phyloP scores from a whole-genome alignment of 1,140 invertebrate genomes.

The Glossosoma conforme region DNA sequence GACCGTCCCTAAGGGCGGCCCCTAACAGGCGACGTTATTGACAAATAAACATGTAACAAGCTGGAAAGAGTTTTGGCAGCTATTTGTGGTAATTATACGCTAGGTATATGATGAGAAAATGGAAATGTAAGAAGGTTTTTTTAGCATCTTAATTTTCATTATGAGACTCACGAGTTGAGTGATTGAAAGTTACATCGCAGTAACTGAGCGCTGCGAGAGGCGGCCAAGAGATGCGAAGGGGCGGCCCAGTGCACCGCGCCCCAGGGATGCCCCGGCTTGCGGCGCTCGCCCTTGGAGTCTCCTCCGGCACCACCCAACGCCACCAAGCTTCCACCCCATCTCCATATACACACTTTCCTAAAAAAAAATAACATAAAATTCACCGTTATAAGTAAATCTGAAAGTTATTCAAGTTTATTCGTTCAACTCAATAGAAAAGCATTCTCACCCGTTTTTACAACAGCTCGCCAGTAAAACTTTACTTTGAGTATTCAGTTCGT shows the following conservation, averaged over 20 bases:
- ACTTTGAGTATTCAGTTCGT: not conserved
- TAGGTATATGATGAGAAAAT: too few species aligned
- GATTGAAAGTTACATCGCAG: conserved; percentile 15
- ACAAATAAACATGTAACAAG: too few species aligned
- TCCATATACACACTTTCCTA: conserved; percentile 27
- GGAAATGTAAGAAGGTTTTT: too few species aligned
- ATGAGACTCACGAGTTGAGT: conserved; percentile 11
- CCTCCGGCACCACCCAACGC: conserved; percentile 4
- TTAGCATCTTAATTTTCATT: too few species aligned
- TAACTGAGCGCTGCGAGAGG: conserved; percentile 19
- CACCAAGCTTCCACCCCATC: conserved; percentile 21
- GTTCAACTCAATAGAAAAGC: conserved; percentile 2
- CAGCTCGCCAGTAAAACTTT: conserved; percentile 17
- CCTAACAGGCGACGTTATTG: too few species aligned
- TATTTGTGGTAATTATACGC: too few species aligned
- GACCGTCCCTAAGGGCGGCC: too few species aligned
- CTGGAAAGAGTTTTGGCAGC: too few species aligned
- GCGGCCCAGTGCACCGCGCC: conserved; percentile 18
- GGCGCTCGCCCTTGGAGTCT: conserved; percentile 3
- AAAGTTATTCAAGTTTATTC: not conserved
- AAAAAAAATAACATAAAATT: conserved; percentile 1
- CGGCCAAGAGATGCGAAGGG: conserved; percentile 11
- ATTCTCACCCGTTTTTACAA: conserved; percentile 27
- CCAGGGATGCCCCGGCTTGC: conserved; percentile 19
- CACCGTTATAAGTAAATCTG: not conserved